A percentile compares a stretch with the other conserved stretches of the same genome.
These are phyloP conservation scores for Campoplex nolae DNA, from an alignment of 2,888 invertebrate genomes.

Conservation along the genomic window DNA sequence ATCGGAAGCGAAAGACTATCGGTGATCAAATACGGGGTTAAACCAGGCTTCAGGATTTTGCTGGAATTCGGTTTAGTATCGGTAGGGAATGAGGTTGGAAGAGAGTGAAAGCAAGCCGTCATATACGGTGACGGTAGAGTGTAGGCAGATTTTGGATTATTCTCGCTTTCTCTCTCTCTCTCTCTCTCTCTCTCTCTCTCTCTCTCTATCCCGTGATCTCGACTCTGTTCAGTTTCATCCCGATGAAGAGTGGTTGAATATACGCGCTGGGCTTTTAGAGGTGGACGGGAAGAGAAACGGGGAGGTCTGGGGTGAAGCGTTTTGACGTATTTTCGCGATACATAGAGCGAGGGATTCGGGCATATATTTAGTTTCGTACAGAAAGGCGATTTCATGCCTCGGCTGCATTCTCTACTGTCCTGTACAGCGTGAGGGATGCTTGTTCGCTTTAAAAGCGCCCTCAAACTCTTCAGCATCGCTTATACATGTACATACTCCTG, in stretches of 20 bases:
- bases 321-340: slow-evolving; percentile 57
- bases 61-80: slow-evolving; percentile 41
- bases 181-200: not conserved
- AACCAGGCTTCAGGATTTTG: slow-evolving; percentile 49
- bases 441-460: slow-evolving; percentile 56
- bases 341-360: slow-evolving; percentile 38
- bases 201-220: not conserved
- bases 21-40: slow-evolving; percentile 53
- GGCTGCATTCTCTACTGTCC: slow-evolving; percentile 16
- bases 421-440: slow-evolving; percentile 14
- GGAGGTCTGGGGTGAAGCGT: not conserved
- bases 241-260: slow-evolving; percentile 14
- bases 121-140: slow-evolving; percentile 24
- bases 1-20: slow-evolving; percentile 30
- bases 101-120: slow-evolving; percentile 40
- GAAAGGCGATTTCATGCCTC: slow-evolving; percentile 63
- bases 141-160: slow-evolving; percentile 30
- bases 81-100: not conserved
- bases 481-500: not conserved
- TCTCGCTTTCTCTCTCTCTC: not conserved
- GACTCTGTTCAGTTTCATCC: not conserved
- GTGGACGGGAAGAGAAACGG: not conserved
- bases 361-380: slow-evolving; percentile 41
- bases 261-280: not conserved
- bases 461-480: slow-evolving; percentile 15